Evolutionary conservation across 2,113 vertebrate species (phyloP).

Genomic region (Chaetorhynchus papuensis): DNA sequence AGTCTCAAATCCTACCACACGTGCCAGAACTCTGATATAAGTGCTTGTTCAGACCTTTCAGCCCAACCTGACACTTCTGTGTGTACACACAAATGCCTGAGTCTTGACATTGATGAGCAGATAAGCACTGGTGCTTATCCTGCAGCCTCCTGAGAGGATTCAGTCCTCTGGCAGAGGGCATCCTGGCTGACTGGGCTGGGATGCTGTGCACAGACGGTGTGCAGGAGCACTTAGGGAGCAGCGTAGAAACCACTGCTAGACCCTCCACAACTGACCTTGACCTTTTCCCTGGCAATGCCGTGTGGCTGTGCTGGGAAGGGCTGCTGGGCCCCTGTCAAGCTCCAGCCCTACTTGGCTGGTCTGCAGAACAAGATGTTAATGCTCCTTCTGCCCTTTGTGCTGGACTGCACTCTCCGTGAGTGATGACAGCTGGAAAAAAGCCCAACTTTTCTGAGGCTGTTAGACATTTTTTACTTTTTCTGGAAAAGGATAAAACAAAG

Average conservation of each 20-base stretch:
- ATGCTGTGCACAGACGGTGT: fast-evolving
- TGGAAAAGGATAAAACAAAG: background rate
- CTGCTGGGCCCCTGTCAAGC: background rate
- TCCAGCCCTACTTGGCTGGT: background rate
- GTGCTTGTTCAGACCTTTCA: background rate
- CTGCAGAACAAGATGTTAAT: fast-evolving
- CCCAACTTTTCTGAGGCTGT: background rate
- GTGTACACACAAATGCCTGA: background rate
- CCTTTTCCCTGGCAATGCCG: fast-evolving
- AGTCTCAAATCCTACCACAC: background rate
- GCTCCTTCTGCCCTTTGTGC: background rate
- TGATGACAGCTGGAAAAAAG: background rate
- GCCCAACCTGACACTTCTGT: background rate
- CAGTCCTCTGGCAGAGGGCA: background rate
- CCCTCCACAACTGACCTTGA: fast-evolving
- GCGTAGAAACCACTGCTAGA: background rate
- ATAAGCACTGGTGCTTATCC: background rate
- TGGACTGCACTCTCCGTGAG: background rate
- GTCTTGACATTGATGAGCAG: background rate
- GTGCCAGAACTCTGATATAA: background rate
- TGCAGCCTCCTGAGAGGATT: background rate
- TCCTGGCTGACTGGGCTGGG: background rate
- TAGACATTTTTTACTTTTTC: background rate
- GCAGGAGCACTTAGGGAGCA: background rate
- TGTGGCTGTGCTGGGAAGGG: background rate